phyloP scores from a whole-genome alignment of 2,888 invertebrate genomes.

The Operophtera brumata region DNA sequence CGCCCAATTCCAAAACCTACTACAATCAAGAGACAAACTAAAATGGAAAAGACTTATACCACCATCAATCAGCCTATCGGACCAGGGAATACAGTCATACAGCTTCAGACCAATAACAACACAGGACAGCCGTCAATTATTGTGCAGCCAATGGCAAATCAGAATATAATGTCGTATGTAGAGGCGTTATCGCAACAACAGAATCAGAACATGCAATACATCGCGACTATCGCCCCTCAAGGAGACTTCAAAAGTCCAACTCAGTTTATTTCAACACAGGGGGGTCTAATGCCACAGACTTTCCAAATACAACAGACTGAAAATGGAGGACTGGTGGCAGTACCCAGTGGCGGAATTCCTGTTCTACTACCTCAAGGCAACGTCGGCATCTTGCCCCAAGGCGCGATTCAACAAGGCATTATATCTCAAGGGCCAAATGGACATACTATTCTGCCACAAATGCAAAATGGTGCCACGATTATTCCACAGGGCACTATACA shows the following conservation, averaged over 20 bases:
- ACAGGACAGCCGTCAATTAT: conserved; percentile 83
- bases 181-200: conserved; percentile 86
- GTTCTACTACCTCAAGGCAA: conserved; percentile 78
- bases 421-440: conserved; percentile 80
- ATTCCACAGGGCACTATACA: conserved; percentile 81
- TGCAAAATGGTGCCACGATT: conserved; percentile 82
- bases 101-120: conserved; percentile 79
- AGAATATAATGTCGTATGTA: conserved; percentile 84
- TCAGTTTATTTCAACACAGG: conserved; percentile 76
- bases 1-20: conserved; percentile 73
- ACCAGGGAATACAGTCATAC: conserved; percentile 77
- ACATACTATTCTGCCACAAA: conserved; percentile 81
- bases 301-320: conserved; percentile 83
- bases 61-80: conserved; percentile 74
- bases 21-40: conserved; percentile 72
- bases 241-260: conserved; percentile 79
- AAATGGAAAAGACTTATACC: conserved; percentile 73
- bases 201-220: conserved; percentile 87
- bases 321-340: conserved; percentile 80
- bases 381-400: conserved; percentile 78
- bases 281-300: conserved; percentile 79
- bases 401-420: conserved; percentile 77
- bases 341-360: conserved; percentile 82
- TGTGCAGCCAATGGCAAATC: conserved; percentile 83
- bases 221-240: conserved; percentile 85